Conservation (phyloP, 2,888 invertebrate species). For the Eristalis intricaria region DNA sequence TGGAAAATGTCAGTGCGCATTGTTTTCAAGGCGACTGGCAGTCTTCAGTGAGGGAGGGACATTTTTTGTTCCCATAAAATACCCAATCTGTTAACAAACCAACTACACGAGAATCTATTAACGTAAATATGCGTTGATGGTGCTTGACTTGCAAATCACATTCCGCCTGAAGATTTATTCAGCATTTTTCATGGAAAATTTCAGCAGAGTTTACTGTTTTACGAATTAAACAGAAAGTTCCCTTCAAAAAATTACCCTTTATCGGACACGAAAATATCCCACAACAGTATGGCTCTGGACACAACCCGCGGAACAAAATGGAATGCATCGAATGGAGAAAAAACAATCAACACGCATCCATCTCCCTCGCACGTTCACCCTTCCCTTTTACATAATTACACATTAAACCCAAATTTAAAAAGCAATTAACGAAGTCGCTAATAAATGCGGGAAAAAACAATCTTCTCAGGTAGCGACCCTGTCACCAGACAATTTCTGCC, state of each 20-base stretch:
- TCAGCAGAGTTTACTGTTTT: background rate
- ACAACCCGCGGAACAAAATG: constrained; percentile 13
- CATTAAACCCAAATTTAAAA: constrained; percentile 1
- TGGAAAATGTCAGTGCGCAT: constrained; percentile 69
- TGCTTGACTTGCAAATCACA: no score
- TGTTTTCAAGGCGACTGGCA: constrained; percentile 69
- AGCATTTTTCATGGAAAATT: no score
- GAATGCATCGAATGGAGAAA: constrained; percentile 7
- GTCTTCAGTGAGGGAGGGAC: constrained; percentile 33
- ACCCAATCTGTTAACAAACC: no score
- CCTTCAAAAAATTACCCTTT: background rate
- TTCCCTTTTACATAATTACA: constrained; percentile 46
- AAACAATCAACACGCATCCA: background rate
- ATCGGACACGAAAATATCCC: background rate
- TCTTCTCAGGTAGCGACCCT: constrained; percentile 21
- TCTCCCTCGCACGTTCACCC: constrained; percentile 9
- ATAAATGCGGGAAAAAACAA: constrained; percentile 1
- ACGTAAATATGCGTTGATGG: no score
- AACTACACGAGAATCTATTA: no score
- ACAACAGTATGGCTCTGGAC: constrained; percentile 12
- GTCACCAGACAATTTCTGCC: constrained; percentile 52
- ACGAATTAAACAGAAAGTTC: background rate
- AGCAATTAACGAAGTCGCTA: constrained; percentile 20
- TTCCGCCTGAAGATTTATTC: no score
- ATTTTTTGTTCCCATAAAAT: background rate